A percentile compares a stretch with the other conserved stretches of the same genome.
phyloP scores from a whole-genome alignment of 2,113 vertebrate genomes.

The Montifringilla adamsi region DNA sequence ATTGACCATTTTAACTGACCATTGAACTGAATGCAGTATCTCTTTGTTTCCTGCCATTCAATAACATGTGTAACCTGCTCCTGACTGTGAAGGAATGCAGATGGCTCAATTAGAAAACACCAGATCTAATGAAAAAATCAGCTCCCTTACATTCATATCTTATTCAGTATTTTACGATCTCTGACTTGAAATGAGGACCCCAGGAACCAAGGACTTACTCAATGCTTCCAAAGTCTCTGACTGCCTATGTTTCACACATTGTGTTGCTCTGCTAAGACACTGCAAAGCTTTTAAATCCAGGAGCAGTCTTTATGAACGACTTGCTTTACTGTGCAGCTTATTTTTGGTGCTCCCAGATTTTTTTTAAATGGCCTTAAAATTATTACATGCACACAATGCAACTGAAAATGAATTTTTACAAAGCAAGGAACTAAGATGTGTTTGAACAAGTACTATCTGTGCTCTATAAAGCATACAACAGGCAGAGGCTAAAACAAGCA shows the following conservation, averaged over 20 bases:
- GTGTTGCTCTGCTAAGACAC: neutral
- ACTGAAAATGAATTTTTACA: neutral
- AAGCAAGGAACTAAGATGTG: neutral
- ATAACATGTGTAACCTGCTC: fast-evolving
- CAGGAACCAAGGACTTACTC: neutral
- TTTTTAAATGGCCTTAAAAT: neutral
- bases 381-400: neutral
- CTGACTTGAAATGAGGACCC: neutral
- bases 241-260: neutral
- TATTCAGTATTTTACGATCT: neutral
- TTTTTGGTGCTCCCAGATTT: neutral
- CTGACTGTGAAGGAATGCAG: neutral
- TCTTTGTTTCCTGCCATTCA: neutral
- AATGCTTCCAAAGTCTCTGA: neutral
- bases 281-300: neutral
- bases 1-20: neutral
- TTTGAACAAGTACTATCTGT: neutral
- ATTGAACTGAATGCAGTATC: neutral
- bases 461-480: neutral
- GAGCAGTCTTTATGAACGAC: neutral
- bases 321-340: neutral
- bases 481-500: neutral
- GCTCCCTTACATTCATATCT: neutral
- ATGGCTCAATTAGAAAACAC: neutral
- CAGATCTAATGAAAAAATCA: neutral